phyloP scores from a whole-genome alignment of 2,113 vertebrate genomes.

The Pelodiscus sinensis region DNA sequence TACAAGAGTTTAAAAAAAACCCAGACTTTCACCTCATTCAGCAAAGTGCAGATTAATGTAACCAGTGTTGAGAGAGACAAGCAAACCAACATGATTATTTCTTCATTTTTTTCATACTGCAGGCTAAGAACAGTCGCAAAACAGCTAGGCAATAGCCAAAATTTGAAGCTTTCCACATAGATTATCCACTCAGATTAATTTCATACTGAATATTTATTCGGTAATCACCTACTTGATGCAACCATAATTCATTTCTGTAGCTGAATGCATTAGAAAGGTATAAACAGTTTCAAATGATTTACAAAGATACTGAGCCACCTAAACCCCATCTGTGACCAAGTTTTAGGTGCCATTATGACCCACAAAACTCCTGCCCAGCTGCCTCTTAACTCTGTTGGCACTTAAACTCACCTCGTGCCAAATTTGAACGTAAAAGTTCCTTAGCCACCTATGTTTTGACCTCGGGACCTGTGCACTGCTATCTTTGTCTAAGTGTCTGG shows the following conservation, averaged over 20 bases:
- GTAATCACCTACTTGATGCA: neutral
- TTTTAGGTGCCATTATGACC: neutral
- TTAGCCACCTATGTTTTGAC: too few species aligned
- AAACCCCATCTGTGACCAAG: neutral
- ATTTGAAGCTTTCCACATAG: neutral
- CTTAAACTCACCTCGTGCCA: neutral
- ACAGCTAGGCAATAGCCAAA: neutral
- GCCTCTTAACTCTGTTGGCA: neutral
- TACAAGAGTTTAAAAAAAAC: rapidly evolving
- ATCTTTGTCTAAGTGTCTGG: too few species aligned
- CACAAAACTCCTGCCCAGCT: neutral
- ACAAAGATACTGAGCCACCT: neutral
- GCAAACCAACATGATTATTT: constrained; percentile 2
- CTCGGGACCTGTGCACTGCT: too few species aligned
- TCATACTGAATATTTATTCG: neutral
- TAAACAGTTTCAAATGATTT: neutral
- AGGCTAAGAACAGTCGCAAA: neutral
- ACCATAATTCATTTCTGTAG: neutral
- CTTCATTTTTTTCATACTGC: neutral
- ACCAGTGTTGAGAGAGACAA: neutral
- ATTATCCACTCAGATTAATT: neutral
- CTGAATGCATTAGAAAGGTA: neutral
- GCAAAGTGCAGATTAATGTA: constrained; percentile 24
- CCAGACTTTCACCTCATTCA: neutral
- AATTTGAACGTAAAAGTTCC: neutral